Evolutionary conservation across 2,888 invertebrate species (phyloP), one percentile per base, ranked within the genome.

Genomic region (Trachelus troglodyta): DNA sequence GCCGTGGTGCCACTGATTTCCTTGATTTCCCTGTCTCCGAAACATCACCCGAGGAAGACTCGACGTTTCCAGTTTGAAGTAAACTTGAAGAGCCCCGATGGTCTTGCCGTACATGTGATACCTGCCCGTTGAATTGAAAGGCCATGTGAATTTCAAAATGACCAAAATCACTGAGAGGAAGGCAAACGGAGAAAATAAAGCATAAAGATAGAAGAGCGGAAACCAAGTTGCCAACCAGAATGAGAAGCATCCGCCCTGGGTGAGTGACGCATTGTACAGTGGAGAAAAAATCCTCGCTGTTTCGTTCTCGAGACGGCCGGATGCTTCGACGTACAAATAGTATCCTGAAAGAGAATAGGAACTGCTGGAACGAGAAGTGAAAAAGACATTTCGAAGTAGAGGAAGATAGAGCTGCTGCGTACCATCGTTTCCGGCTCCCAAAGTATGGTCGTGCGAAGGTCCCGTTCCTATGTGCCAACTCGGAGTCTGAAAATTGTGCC

Each of bases 251-350:
- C 90, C 91, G 83, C 71, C 87, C 81, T 89, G 87, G 12, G 93
- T 91, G 31, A 93, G 85, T 0, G 88, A 86, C 0, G 91, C 86
- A 3, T 93, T 91, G 87, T 94, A 96, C 0, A 96, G 92, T 0
- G 97, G 97, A 0, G 97, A 97, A 12, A 95, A 91, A 0, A 97
- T 92, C 0, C 96, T 94, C 0, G 97, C 96, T 0, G 94, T 94
- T 80, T 96, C 95, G 84, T 96, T 95, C 73, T 92, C 92, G 23
- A 92, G 84, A 23, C 94, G 92, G 0, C 94, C 93, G 0, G 96
- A 94, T 30, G 96, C 95, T 88, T 98, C 97, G 81, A 97, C 94
- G 85, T 96, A 96, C 94, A 98, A 95, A 90, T 96, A 98, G 87
- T 96, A 94, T 0, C 97, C 97, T 94, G 92, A 81, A 92, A 92